Evolutionary conservation across 2,113 vertebrate genomes (phyloP).

Genomic region (Ptilorrhoa leucosticta): DNA sequence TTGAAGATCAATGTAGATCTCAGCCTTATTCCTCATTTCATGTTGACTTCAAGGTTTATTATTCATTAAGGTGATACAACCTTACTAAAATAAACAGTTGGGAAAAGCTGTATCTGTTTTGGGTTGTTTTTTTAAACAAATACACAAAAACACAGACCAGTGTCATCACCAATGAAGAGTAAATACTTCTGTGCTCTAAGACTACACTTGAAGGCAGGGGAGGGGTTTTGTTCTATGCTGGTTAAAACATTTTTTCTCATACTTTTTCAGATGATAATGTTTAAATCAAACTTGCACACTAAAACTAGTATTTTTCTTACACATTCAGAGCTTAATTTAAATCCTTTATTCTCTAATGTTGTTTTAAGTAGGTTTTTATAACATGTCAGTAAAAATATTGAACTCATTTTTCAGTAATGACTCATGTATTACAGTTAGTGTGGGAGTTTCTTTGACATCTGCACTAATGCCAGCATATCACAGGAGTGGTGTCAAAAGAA

Average conservation of each 20-base stretch:
- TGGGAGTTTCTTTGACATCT: background rate
- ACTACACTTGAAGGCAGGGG: background rate
- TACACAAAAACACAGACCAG: background rate
- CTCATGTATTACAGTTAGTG: background rate
- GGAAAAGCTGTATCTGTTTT: background rate
- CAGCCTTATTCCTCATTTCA: background rate
- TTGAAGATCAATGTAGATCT: background rate
- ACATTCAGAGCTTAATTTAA: background rate
- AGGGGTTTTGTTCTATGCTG: background rate
- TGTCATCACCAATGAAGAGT: background rate
- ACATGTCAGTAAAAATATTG: background rate
- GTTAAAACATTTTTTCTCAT: background rate
- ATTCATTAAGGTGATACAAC: background rate
- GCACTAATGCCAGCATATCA: background rate
- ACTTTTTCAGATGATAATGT: background rate
- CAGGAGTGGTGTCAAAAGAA: background rate
- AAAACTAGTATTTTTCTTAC: background rate
- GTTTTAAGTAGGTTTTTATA: background rate
- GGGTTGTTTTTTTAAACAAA: background rate
- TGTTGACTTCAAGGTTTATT: background rate
- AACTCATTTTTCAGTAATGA: background rate
- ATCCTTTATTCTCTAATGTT: background rate
- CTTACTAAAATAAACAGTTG: background rate
- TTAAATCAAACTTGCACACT: background rate
- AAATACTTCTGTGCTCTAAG: background rate